These are phyloP conservation scores for Aphelocoma coerulescens DNA, from an alignment of 2,113 vertebrate genomes.

Conservation along the genomic window DNA sequence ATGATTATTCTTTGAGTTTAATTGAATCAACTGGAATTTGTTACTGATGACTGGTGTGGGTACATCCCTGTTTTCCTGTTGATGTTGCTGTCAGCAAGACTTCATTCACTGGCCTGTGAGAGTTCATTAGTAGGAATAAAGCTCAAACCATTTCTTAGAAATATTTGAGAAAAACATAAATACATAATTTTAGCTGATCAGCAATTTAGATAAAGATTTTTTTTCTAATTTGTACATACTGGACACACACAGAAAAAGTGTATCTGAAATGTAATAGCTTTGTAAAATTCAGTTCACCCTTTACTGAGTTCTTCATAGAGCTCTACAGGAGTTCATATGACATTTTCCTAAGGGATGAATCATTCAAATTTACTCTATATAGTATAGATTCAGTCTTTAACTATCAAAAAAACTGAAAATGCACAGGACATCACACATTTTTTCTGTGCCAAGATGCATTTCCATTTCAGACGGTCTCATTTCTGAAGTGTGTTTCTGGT, in stretches of 20 bases:
- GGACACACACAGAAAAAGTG: background rate
- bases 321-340: background rate
- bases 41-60: background rate
- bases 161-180: background rate
- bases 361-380: background rate
- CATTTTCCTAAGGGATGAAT: background rate
- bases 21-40: background rate
- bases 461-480: background rate
- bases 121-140: background rate
- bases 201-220: background rate
- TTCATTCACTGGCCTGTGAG: background rate
- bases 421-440: background rate
- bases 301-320: background rate
- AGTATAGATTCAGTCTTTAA: background rate
- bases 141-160: background rate
- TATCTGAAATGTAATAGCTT: background rate
- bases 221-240: background rate
- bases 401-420: background rate
- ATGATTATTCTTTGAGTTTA: background rate
- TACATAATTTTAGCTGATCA: background rate
- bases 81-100: background rate
- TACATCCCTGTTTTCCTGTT: background rate
- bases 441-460: background rate
- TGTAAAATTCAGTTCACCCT: background rate
- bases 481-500: background rate